phyloP scores from a whole-genome alignment of 1,140 invertebrate species.

The Anadara kagoshimensis region DNA sequence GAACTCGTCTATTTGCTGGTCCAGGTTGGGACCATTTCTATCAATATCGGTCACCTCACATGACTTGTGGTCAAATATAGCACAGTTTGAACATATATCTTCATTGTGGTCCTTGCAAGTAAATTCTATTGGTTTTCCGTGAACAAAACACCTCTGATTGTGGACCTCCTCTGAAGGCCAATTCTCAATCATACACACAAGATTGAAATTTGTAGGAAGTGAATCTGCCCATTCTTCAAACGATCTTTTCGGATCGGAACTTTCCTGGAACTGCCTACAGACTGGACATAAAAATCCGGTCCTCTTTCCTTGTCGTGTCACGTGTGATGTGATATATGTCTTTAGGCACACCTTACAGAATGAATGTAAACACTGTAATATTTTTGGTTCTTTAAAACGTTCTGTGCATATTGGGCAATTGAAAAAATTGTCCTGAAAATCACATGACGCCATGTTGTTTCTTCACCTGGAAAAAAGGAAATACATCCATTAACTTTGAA shows the following conservation, averaged over 20 bases:
- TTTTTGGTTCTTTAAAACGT: constrained; percentile 8
- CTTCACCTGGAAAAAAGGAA: too few species aligned
- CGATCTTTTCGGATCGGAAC: background rate
- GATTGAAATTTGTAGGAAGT: constrained; percentile 13
- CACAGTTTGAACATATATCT: too few species aligned
- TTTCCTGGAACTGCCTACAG: background rate
- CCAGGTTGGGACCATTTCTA: too few species aligned
- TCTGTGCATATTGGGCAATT: constrained; percentile 25
- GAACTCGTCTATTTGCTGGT: too few species aligned
- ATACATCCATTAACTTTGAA: too few species aligned
- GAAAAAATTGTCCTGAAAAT: background rate
- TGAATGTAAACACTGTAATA: constrained; percentile 13
- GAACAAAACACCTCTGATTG: background rate
- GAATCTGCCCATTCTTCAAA: constrained; percentile 12
- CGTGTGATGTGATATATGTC: background rate
- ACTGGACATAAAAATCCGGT: constrained; percentile 16
- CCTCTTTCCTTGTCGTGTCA: background rate
- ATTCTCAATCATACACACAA: constrained; percentile 7
- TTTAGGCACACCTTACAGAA: constrained; percentile 22
- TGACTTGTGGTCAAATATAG: too few species aligned
- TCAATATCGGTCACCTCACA: too few species aligned
- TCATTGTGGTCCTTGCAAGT: too few species aligned
- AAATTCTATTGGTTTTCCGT: too few species aligned
- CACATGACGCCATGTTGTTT: too few species aligned
- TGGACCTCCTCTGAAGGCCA: constrained; percentile 5